Conservation (phyloP, 2,888 invertebrate genomes). For the Zaprionus bogoriensis region DNA sequence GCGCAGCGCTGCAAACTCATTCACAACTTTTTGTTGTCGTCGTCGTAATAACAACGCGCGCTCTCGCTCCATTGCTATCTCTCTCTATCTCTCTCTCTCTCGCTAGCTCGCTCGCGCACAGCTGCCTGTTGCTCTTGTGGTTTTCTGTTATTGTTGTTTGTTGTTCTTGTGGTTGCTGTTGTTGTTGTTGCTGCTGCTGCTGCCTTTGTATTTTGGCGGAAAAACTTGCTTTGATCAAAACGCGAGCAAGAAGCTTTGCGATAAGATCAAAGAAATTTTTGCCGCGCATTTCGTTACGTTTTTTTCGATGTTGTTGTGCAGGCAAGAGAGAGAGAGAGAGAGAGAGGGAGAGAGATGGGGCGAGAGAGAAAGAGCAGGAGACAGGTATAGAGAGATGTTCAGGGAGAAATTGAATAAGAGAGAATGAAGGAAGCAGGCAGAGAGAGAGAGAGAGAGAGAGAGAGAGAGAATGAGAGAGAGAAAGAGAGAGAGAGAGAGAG, state of each 20-base stretch:
- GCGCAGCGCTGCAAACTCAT: slow-evolving; percentile 30
- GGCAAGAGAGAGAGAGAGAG: slow-evolving; percentile 13
- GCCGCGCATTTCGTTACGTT: slow-evolving; percentile 81
- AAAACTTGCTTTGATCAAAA: slow-evolving; percentile 84
- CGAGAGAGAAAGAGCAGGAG: too few species aligned
- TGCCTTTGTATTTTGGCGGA: slow-evolving; percentile 81
- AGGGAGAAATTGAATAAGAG: too few species aligned
- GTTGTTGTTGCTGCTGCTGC: slow-evolving; percentile 45
- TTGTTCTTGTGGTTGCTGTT: slow-evolving; percentile 46
- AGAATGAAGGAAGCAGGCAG: too few species aligned
- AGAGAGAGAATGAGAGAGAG: slow-evolving; percentile 36
- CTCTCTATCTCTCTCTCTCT: not conserved
- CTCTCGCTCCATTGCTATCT: slow-evolving; percentile 2
- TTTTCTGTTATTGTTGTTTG: slow-evolving; percentile 46
- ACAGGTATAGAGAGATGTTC: too few species aligned
- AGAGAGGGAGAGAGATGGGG: too few species aligned
- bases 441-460: not conserved
- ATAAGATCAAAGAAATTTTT: slow-evolving; percentile 83
- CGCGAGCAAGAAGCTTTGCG: slow-evolving; percentile 83
- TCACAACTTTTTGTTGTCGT: slow-evolving; percentile 51
- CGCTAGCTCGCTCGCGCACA: slow-evolving; percentile 3
- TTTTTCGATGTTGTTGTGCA: slow-evolving; percentile 44
- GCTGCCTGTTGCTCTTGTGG: slow-evolving; percentile 52
- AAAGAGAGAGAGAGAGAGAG: slow-evolving; percentile 54
- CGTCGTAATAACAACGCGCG: slow-evolving; percentile 33